A percentile compares a stretch with the other conserved stretches of the same genome.
These are phyloP conservation scores for Urechis unicinctus DNA, from an alignment of 2,888 invertebrate genomes.

Conservation along the genomic window DNA sequence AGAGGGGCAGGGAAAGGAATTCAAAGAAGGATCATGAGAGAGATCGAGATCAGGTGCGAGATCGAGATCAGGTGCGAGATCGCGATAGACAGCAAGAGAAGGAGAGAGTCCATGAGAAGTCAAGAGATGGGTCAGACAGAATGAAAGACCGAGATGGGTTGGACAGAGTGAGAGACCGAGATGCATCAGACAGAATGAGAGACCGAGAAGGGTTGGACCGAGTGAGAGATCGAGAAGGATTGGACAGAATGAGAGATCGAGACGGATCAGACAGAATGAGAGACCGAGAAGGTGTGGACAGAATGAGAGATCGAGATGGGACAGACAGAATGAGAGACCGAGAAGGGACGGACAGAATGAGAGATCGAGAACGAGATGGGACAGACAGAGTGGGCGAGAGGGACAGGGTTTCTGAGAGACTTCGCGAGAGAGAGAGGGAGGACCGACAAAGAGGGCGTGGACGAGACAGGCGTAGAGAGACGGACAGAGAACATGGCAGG, in stretches of 20 bases:
- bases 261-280: not conserved
- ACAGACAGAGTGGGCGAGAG: not conserved
- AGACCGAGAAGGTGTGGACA: conserved; percentile 1
- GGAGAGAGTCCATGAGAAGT: not conserved
- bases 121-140: conserved; percentile 5
- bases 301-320: conserved; percentile 10
- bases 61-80: no score
- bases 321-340: not conserved
- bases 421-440: conserved; percentile 1
- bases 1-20: no score
- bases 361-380: conserved; percentile 3
- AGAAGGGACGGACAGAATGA: conserved; percentile 12
- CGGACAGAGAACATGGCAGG: conserved; percentile 9
- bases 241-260: conserved; percentile 14
- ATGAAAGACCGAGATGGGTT: conserved; percentile 16
- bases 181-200: conserved; percentile 17
- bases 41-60: no score
- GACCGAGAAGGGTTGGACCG: not conserved
- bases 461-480: conserved; percentile 15
- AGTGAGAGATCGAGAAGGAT: not conserved
- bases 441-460: conserved; percentile 9
- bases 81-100: not conserved
- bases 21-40: not conserved
- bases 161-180: conserved; percentile 18
- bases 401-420: not conserved